phyloP scores from a whole-genome alignment of 2,113 vertebrate species.

The Aix galericulata region DNA sequence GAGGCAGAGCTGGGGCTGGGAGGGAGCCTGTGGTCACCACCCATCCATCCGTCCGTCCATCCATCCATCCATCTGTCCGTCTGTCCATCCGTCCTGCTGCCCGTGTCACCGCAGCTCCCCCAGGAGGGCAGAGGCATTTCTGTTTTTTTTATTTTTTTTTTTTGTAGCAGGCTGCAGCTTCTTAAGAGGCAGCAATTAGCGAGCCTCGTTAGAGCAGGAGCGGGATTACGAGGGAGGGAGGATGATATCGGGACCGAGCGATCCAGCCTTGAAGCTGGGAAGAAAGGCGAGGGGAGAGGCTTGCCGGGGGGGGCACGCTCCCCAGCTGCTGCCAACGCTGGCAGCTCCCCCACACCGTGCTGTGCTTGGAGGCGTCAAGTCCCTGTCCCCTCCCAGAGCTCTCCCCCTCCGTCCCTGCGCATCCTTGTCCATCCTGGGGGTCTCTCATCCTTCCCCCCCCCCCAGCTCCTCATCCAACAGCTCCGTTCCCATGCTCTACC shows the following conservation, averaged over 20 bases:
- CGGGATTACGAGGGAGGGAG: not conserved
- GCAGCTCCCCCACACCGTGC: accelerated
- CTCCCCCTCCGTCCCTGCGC: accelerated
- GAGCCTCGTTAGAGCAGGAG: constrained; percentile 18
- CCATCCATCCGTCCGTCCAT: not conserved
- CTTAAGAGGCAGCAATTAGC: constrained; percentile 9
- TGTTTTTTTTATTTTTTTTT: not conserved
- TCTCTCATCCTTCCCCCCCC: not conserved
- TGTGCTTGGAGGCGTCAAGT: not conserved
- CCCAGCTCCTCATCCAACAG: not conserved
- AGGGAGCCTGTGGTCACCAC: not conserved
- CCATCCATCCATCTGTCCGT: not conserved
- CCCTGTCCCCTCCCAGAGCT: not conserved
- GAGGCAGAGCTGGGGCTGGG: not conserved
- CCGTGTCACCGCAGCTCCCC: not conserved
- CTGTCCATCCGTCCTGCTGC: not conserved
- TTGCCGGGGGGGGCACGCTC: not conserved
- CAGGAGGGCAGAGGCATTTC: not conserved
- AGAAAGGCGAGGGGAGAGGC: not conserved
- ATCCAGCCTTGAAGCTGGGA: not conserved
- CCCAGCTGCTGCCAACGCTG: accelerated
- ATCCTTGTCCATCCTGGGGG: not conserved
- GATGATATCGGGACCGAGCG: accelerated
- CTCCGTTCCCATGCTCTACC: not conserved
- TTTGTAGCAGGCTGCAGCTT: not conserved